Evolutionary conservation across 2,113 vertebrate genomes (phyloP).

Genomic region (Numida meleagris): DNA sequence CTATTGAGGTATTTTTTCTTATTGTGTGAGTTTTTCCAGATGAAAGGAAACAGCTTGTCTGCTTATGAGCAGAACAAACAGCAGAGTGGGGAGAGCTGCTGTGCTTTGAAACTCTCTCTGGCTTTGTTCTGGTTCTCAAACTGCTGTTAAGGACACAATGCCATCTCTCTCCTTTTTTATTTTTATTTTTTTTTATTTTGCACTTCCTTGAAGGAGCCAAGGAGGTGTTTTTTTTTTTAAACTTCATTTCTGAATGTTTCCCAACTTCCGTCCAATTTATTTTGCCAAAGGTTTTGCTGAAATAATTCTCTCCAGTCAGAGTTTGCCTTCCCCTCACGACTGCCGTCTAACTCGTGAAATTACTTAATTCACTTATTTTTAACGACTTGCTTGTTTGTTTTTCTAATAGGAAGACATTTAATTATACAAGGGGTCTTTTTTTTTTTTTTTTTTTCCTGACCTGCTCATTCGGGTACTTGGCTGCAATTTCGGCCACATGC

Average conservation of each 20-base stretch:
- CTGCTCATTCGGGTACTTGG: neutral
- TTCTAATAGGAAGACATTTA: neutral
- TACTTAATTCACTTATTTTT: conserved; percentile 24
- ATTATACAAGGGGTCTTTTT: neutral
- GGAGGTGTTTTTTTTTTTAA: neutral
- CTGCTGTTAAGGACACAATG: conserved; percentile 51
- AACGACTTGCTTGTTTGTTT: neutral
- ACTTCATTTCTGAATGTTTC: conserved; percentile 30
- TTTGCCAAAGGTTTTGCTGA: conserved; percentile 13
- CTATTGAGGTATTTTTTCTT: conserved; percentile 53
- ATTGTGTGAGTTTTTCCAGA: conserved; percentile 64
- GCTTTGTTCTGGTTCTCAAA: conserved; percentile 67
- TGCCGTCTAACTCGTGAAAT: neutral
- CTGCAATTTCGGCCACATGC: neutral
- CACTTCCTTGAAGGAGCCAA: neutral
- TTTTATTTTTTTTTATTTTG: neutral
- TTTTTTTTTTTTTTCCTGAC: neutral
- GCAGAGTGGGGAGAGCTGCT: conserved; percentile 38
- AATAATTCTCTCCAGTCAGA: conserved; percentile 54
- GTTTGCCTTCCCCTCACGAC: neutral
- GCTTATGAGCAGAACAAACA: conserved; percentile 66
- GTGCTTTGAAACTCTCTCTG: conserved; percentile 55
- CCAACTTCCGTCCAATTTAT: conserved; percentile 36
- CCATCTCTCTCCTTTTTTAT: neutral
- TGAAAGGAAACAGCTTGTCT: conserved; percentile 73